Evolutionary conservation across 2,888 invertebrate genomes (phyloP).

Genomic region (Nemoura dubitans): DNA sequence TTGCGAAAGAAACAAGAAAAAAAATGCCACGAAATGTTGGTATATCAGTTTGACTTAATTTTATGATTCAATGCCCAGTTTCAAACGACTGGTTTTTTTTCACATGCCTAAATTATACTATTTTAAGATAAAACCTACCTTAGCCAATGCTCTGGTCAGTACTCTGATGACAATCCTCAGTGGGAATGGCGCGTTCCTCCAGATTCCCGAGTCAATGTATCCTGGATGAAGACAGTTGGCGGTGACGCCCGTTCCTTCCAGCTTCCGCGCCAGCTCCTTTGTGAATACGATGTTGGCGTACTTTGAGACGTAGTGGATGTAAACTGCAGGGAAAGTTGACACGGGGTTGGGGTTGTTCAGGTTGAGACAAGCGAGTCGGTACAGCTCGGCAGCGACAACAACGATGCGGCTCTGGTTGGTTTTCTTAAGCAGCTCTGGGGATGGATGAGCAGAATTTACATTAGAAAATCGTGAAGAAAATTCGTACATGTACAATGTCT

Average conservation of each 20-base stretch:
- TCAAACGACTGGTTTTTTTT: no score
- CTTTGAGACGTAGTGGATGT: conserved; percentile 85
- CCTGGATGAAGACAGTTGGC: conserved; percentile 91
- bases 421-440: conserved; percentile 78
- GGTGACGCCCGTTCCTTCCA: conserved; percentile 81
- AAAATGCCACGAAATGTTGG: no score
- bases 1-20: no score
- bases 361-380: conserved; percentile 74
- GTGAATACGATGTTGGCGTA: conserved; percentile 86
- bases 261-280: conserved; percentile 76
- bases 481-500: no score
- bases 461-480: no score
- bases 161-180: conserved; percentile 74
- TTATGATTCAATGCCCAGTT: no score
- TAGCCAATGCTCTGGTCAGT: conserved; percentile 77
- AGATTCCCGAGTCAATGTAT: conserved; percentile 83
- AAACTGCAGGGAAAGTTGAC: conserved; percentile 68
- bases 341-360: conserved; percentile 81
- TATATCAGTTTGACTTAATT: no score
- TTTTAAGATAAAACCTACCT: no score
- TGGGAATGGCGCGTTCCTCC: conserved; percentile 81
- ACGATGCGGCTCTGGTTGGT: conserved; percentile 80
- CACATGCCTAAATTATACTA: no score
- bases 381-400: conserved; percentile 83
- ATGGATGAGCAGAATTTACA: no score